Evolutionary conservation across 2,888 invertebrate genomes (phyloP).

Genomic region (Helleia helle): DNA sequence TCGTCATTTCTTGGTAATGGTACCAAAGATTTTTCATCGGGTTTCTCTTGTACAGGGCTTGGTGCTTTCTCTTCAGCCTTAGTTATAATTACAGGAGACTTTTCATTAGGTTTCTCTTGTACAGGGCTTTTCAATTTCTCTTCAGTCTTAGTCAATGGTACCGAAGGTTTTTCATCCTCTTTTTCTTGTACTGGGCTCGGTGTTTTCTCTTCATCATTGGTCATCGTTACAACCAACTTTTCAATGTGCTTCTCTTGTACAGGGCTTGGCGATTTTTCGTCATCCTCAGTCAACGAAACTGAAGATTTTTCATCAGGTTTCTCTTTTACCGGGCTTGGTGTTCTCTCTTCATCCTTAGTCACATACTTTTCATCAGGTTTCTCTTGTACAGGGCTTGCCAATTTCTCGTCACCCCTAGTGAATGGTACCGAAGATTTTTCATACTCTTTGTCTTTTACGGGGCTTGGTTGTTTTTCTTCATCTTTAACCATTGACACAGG

Average conservation of each 20-base stretch:
- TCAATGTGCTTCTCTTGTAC: not conserved
- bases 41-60: not conserved
- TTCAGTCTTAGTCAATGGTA: not conserved
- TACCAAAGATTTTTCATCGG: not conserved
- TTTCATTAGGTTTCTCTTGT: slow-evolving; percentile 5
- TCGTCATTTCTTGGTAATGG: not conserved
- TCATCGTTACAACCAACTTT: not conserved
- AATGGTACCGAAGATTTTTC: too few relatives aligned
- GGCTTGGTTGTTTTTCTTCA: slow-evolving; percentile 8
- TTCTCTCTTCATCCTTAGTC: not conserved
- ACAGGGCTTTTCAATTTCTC: slow-evolving; percentile 16
- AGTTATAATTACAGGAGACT: not conserved
- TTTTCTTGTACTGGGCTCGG: slow-evolving; percentile 2
- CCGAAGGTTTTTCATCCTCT: not conserved
- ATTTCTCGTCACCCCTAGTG: slow-evolving; percentile 11
- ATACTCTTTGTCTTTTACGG: not conserved
- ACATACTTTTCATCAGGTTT: not conserved
- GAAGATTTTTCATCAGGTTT: not conserved
- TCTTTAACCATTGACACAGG: slow-evolving; percentile 12
- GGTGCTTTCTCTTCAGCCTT: too few relatives aligned
- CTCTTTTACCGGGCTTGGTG: not conserved
- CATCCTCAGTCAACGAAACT: not conserved
- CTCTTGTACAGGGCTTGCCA: slow-evolving; percentile 9
- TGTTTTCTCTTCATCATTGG: slow-evolving; percentile 8
- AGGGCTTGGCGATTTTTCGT: slow-evolving; percentile 10